A percentile compares a stretch with the other conserved stretches of the same genome.
Conservation (phyloP, 2,888 invertebrate genomes). For the Latrodectus hesperus region DNA sequence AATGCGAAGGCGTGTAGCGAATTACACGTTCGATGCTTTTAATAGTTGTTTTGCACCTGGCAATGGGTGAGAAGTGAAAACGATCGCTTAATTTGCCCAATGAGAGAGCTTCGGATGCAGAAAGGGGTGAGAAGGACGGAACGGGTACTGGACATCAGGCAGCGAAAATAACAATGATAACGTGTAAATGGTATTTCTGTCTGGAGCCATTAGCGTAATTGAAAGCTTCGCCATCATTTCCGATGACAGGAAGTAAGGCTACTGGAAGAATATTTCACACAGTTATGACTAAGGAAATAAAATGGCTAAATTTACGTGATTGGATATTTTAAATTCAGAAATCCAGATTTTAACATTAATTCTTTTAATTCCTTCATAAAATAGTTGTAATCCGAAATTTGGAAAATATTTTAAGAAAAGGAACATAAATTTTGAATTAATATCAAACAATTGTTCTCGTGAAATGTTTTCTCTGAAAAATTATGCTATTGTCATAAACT, state of each 20-base stretch:
- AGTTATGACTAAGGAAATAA: not conserved
- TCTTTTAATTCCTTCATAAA: not conserved
- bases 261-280: too few relatives aligned
- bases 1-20: not conserved
- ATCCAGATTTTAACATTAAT: not conserved
- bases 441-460: too few relatives aligned
- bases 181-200: not conserved
- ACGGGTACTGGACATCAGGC: not conserved
- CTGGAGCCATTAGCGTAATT: not conserved
- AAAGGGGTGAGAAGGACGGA: not conserved
- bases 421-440: too few relatives aligned
- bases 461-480: too few relatives aligned
- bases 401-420: not conserved
- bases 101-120: not conserved
- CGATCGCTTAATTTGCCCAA: not conserved
- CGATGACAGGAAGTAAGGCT: not conserved
- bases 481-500: too few relatives aligned
- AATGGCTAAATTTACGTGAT: not conserved
- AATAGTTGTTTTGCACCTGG: not conserved
- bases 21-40: not conserved
- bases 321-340: not conserved
- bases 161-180: constrained; percentile 1
- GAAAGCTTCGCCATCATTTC: constrained; percentile 5
- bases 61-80: constrained; percentile 1
- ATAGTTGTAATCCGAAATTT: not conserved